A percentile compares a stretch with the other conserved stretches of the same genome.
phyloP scores from a whole-genome alignment of 2,113 vertebrate species.

The Colistium nudipinnis region DNA sequence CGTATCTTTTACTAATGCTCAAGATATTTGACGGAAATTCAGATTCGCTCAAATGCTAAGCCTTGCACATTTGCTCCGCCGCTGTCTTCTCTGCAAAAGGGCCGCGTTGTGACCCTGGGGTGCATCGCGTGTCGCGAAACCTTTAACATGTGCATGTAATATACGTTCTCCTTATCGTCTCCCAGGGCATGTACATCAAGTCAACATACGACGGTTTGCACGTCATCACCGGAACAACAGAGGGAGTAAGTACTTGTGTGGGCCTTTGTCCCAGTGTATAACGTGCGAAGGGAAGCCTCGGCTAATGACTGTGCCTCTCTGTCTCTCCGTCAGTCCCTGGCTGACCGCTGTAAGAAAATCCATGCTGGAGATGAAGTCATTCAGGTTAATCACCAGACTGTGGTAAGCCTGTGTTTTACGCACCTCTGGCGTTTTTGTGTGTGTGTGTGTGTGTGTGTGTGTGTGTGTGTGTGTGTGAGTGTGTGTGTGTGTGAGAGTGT shows the following conservation, averaged over 20 bases:
- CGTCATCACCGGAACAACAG: slow-evolving; percentile 94
- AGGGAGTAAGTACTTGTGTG: slow-evolving; percentile 86
- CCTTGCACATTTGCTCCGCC: slow-evolving; percentile 6
- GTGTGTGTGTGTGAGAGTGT: background rate
- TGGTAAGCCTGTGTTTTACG: slow-evolving; percentile 64
- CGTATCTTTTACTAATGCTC: background rate
- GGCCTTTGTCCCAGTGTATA: slow-evolving; percentile 1
- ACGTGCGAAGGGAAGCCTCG: background rate
- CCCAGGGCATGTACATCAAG: slow-evolving; percentile 96
- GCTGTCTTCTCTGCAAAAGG: slow-evolving; percentile 19
- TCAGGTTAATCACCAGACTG: slow-evolving; percentile 85
- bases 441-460: background rate
- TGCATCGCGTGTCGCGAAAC: slow-evolving; percentile 6
- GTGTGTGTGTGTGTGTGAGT: background rate
- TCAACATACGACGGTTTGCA: slow-evolving; percentile 95
- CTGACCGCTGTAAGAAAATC: slow-evolving; percentile 86
- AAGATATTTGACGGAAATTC: slow-evolving; percentile 7
- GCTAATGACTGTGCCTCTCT: slow-evolving; percentile 26
- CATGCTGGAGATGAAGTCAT: slow-evolving; percentile 86
- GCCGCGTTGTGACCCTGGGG: slow-evolving; percentile 6
- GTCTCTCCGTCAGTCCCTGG: slow-evolving; percentile 75
- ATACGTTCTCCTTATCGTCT: background rate
- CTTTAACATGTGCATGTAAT: slow-evolving; percentile 6
- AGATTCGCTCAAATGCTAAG: slow-evolving; percentile 11
- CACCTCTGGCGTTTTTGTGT: background rate